These are phyloP conservation scores for Temnothorax nylanderi DNA, from an alignment of 1,140 invertebrate species.

Conservation along the genomic window DNA sequence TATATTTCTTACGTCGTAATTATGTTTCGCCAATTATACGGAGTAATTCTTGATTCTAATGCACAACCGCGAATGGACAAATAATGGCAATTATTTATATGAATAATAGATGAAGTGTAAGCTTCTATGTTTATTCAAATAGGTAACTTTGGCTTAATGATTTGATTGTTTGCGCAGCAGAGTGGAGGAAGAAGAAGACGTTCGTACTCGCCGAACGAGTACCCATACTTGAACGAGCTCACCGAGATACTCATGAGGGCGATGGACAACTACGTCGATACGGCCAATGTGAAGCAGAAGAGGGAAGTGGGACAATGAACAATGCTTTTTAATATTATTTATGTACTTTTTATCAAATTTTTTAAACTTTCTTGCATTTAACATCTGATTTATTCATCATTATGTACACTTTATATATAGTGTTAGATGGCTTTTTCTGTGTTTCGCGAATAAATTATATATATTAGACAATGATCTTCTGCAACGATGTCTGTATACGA, in stretches of 20 bases:
- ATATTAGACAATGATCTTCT: neutral
- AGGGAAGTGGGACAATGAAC: neutral
- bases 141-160: neutral
- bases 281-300: no score
- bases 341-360: neutral
- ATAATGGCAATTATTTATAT: neutral
- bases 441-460: neutral
- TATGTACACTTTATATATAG: neutral
- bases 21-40: neutral
- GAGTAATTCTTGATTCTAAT: neutral
- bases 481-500: neutral
- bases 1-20: neutral
- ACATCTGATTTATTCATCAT: neutral
- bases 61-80: neutral
- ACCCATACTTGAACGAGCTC: no score
- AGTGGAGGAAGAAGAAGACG: no score
- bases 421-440: neutral
- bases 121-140: neutral
- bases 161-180: constrained; percentile 25
- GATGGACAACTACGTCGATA: no score
- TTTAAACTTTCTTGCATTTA: neutral
- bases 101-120: neutral
- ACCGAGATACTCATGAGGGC: no score
- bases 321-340: neutral
- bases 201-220: no score